Percentiles rank a stretch among this genome's conserved stretches.
Conservation (phyloP, 1,140 invertebrate species). For the Drosophila pruinosa region DNA sequence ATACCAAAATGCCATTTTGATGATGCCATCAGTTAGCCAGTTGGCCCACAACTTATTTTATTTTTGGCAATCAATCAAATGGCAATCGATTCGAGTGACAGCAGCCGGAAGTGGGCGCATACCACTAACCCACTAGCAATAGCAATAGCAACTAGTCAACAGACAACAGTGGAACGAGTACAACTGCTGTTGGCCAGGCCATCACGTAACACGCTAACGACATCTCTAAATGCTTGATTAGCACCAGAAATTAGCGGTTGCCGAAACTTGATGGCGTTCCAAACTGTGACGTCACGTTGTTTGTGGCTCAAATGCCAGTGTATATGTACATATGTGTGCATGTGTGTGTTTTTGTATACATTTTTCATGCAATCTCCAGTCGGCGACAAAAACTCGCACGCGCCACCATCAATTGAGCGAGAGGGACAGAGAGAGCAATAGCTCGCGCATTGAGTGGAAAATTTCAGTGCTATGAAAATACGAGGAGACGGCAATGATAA, state of each 20-base stretch:
- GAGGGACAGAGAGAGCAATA: background rate
- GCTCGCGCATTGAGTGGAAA: constrained; percentile 56
- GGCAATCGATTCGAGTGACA: constrained; percentile 23
- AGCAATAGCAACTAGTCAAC: constrained; percentile 9
- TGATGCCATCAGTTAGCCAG: constrained; percentile 7
- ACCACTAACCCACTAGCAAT: constrained; percentile 30
- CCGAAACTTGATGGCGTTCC: constrained; percentile 16
- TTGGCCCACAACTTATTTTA: background rate
- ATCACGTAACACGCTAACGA: constrained; percentile 57
- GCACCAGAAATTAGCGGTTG: constrained; percentile 66
- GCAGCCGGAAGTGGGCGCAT: constrained; percentile 27
- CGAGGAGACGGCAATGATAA: constrained; percentile 54
- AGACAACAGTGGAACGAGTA: background rate
- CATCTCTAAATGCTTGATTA: constrained; percentile 77
- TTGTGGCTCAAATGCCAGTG: constrained; percentile 37
- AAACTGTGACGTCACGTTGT: constrained; percentile 51
- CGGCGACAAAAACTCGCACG: constrained; percentile 51
- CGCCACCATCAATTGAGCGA: constrained; percentile 32
- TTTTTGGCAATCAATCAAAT: constrained; percentile 32
- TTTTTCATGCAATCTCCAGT: constrained; percentile 51
- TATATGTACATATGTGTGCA: background rate
- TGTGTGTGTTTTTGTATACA: constrained; percentile 25
- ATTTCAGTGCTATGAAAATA: constrained; percentile 57
- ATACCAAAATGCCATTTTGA: background rate
- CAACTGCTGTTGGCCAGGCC: background rate